Conservation (phyloP, 2,113 vertebrate species). For the Cynoglossus semilaevis region DNA sequence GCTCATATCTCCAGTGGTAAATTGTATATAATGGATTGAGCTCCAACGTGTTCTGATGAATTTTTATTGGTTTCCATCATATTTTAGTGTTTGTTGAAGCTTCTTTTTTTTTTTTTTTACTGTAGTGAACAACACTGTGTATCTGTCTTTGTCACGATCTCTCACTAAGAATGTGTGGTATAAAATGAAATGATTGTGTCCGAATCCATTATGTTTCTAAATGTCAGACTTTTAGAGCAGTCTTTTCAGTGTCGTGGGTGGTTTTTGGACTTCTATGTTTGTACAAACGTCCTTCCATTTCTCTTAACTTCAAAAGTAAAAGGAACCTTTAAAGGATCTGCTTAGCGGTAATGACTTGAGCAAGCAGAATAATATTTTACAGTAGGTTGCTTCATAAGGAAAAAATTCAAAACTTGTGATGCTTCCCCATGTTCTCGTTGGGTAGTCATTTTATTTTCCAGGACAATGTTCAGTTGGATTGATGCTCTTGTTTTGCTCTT, state of each 20-base stretch:
- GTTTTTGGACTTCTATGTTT: constrained; percentile 55
- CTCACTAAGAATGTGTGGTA: constrained; percentile 65
- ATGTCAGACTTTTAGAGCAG: constrained; percentile 53
- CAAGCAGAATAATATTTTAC: constrained; percentile 65
- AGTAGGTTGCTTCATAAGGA: constrained; percentile 67
- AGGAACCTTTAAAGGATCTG: constrained; percentile 53
- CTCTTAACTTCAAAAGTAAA: constrained; percentile 45
- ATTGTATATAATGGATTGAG: constrained; percentile 67
- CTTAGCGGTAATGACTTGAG: constrained; percentile 49
- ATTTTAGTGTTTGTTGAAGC: constrained; percentile 67
- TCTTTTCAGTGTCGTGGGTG: constrained; percentile 55
- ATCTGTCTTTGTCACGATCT: constrained; percentile 62
- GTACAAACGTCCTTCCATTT: constrained; percentile 24
- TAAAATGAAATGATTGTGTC: constrained; percentile 58
- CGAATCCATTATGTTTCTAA: constrained; percentile 54
- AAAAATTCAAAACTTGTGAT: constrained; percentile 72
- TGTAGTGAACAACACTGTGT: constrained; percentile 72
- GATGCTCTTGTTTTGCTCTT: constrained; percentile 68
- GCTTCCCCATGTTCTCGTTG: constrained; percentile 63
- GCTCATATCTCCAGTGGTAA: constrained; percentile 58
- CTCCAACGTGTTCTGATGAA: constrained; percentile 35
- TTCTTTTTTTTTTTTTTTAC: constrained; percentile 68
- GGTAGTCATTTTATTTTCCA: constrained; percentile 66
- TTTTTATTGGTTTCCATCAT: constrained; percentile 61
- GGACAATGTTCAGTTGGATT: constrained; percentile 61